Evolutionary conservation across 2,888 invertebrate genomes (phyloP).

Genomic region (Zootermopsis nevadensis): DNA sequence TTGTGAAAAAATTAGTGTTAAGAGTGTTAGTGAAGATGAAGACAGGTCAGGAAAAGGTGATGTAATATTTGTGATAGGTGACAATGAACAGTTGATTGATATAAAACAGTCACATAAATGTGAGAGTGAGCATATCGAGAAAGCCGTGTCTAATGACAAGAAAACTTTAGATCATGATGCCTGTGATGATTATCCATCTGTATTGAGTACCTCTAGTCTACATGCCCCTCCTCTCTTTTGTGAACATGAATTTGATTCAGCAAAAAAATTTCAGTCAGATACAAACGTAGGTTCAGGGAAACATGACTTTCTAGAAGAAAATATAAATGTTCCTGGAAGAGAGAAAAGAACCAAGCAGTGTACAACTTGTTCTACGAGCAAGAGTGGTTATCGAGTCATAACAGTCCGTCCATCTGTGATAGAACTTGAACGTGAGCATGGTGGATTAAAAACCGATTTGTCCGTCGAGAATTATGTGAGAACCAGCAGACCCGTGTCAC

Average conservation of each 20-base stretch:
- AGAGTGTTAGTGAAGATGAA: not conserved
- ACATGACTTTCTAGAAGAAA: not conserved
- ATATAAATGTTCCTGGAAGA: not conserved
- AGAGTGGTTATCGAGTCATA: conserved; percentile 45
- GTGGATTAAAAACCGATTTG: conserved; percentile 2
- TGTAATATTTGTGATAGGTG: conserved; percentile 78
- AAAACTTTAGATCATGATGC: not conserved
- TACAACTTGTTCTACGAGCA: not conserved
- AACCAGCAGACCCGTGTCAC: conserved; percentile 6
- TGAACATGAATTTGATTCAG: not conserved
- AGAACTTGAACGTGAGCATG: conserved; percentile 53
- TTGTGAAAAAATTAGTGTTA: too few relatives aligned
- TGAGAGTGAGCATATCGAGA: not conserved
- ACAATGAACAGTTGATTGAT: conserved; percentile 75
- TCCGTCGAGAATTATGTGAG: not conserved
- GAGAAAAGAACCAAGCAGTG: not conserved
- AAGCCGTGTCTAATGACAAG: not conserved
- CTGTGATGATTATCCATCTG: conserved; percentile 2
- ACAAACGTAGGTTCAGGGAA: not conserved
- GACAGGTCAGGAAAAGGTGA: not conserved
- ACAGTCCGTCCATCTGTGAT: conserved; percentile 54
- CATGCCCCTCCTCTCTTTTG: not conserved
- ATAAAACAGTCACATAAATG: conserved; percentile 57
- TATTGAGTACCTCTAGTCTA: not conserved
- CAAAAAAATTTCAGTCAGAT: not conserved